Base-by-base conservation (phyloP, 1,140 invertebrate genomes). In the Zophobas morio region DNA sequence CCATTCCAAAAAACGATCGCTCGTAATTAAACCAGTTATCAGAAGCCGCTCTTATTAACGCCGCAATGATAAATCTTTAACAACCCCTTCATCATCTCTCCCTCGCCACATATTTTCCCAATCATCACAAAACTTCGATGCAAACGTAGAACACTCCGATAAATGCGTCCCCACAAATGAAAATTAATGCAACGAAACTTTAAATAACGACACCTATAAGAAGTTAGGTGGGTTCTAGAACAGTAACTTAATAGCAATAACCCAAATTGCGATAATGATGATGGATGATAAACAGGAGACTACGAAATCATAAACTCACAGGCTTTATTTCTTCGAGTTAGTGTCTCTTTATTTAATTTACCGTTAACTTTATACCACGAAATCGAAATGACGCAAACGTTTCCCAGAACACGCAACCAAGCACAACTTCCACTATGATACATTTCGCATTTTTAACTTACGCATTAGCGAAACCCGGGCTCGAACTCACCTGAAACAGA, bases 231-330 rank as follows among this genome's bases (percentile, higher is more conserved):
- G 60, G 8, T 66, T 66, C 60, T 66, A 66, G 60, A 66, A 66
- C 60, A 42, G 60, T 33, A 8, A 66, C 60, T 66, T 66, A 66
- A 66, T 66, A 66, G 60, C 42, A 66, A 66, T 42, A 66, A 66
- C 60, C 37, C 42, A 66, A 66, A 66, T 66, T 66, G 60, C 60
- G 32, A 39, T 66, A 66, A 66, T 66, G 60, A 66, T 66, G 60
- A 66, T 66, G 60, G 60, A 66, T 66, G 60, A 66, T 66, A 66
- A 66, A 66, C 60, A 66, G 60, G 60, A 66, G 60, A 66, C 60
- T 66, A 40, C 60, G 60, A 66, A 66, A 66, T 66, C 60, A 66
- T 66, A 66, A 66, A 66, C 60, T 66, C 42, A 36, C 60, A n/a
- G 60, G n/a, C 37, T 40, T 66, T 42, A 66, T 66, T 66, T 66